Evolutionary conservation across 2,797 vertebrate species (phyloP).

Genomic region (Lepus townsendii): DNA sequence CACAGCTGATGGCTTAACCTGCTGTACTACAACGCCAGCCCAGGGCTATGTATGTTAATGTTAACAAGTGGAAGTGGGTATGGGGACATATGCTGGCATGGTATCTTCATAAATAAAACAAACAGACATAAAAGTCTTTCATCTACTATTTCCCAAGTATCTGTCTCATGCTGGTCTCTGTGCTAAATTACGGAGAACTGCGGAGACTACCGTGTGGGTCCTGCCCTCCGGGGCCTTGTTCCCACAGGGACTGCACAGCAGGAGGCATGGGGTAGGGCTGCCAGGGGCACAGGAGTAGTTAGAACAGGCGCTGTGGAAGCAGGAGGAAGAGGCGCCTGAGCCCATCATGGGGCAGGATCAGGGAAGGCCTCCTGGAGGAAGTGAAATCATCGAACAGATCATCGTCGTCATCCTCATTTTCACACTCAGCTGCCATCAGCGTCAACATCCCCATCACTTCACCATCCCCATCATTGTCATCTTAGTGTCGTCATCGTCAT

Average conservation of each 20-base stretch:
- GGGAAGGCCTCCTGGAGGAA: neutral
- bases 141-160: neutral
- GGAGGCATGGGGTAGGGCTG: neutral
- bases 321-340: neutral
- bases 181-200: neutral
- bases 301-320: neutral
- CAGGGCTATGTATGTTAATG: neutral
- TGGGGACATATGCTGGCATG: neutral
- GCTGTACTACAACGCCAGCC: too few relatives aligned
- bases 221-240: neutral
- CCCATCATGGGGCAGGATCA: neutral
- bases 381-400: neutral
- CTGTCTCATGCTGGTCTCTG: neutral
- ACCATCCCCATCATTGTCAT: neutral
- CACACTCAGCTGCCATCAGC: too few relatives aligned
- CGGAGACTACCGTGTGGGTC: neutral
- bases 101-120: neutral
- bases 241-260: neutral
- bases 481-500: too few relatives aligned
- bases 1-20: too few relatives aligned
- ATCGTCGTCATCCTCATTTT: accelerated
- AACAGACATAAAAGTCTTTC: neutral
- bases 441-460: neutral
- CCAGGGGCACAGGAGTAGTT: neutral
- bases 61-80: neutral